These are phyloP conservation scores for Epinephelus moara DNA, from an alignment of 2,113 vertebrate genomes.

Conservation along the genomic window DNA sequence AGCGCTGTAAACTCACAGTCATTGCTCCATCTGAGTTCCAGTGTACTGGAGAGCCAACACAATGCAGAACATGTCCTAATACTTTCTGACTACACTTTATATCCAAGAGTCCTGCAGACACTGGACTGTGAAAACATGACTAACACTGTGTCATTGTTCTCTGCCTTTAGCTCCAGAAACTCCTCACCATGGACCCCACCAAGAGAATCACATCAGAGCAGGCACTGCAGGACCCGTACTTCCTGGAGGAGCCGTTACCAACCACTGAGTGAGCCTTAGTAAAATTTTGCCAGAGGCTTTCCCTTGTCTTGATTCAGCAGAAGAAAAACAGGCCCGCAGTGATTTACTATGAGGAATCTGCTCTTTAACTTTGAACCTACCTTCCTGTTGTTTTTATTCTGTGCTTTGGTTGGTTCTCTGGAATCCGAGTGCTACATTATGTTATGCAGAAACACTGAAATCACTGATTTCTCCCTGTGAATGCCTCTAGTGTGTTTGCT, in stretches of 20 bases:
- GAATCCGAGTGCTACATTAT: not conserved
- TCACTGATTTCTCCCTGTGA: not conserved
- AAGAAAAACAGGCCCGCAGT: not conserved
- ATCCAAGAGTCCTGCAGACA: not conserved
- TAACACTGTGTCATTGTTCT: slow-evolving; percentile 25
- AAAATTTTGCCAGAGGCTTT: not conserved
- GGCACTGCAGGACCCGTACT: slow-evolving; percentile 96
- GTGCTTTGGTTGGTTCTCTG: not conserved
- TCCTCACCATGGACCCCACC: slow-evolving; percentile 98
- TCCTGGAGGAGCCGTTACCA: slow-evolving; percentile 96
- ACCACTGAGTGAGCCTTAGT: slow-evolving; percentile 91
- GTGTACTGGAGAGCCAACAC: not conserved
- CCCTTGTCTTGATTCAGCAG: not conserved
- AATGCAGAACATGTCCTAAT: not conserved
- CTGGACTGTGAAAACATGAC: not conserved
- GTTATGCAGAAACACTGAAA: not conserved
- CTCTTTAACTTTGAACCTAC: not conserved
- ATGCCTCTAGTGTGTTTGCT: slow-evolving; percentile 92
- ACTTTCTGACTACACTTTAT: not conserved
- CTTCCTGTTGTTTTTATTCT: not conserved
- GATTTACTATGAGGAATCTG: not conserved
- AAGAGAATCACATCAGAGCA: slow-evolving; percentile 99
- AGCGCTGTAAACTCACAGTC: not conserved
- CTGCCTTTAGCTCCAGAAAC: slow-evolving; percentile 92
- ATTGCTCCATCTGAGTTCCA: not conserved